Evolutionary conservation across 2,888 invertebrate genomes (phyloP).

Genomic region (Callyntrura guangdongensis): DNA sequence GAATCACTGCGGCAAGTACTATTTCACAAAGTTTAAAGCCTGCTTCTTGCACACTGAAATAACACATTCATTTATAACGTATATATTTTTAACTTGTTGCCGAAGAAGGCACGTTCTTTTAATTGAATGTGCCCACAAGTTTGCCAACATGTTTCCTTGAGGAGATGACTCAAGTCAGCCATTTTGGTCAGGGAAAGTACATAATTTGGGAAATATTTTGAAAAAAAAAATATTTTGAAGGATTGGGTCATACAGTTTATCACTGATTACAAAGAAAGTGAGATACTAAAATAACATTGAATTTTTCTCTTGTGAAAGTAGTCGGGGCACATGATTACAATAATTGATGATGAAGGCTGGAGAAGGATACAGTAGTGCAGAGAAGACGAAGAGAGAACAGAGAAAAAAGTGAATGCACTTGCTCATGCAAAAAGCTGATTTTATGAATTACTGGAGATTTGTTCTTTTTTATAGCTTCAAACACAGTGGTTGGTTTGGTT

Average conservation of each 20-base stretch:
- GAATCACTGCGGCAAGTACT: slow-evolving; percentile 40
- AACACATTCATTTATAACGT: slow-evolving; percentile 31
- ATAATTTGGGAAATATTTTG: not conserved
- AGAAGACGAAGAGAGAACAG: not conserved
- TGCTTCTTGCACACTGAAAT: slow-evolving; percentile 42
- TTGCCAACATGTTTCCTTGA: slow-evolving; percentile 69
- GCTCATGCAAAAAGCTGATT: slow-evolving; percentile 28
- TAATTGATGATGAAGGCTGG: not conserved
- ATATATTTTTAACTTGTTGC: not conserved
- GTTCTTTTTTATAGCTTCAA: not conserved
- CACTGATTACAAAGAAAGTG: not conserved
- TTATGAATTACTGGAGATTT: slow-evolving; percentile 7
- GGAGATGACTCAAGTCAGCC: slow-evolving; percentile 76
- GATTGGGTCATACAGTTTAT: slow-evolving; percentile 49
- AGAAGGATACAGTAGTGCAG: slow-evolving; percentile 2
- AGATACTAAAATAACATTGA: not conserved
- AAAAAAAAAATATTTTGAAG: slow-evolving; percentile 15
- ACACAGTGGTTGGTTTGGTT: not conserved
- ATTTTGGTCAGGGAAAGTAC: slow-evolving; percentile 54
- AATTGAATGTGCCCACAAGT: slow-evolving; percentile 63
- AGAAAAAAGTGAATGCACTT: not conserved
- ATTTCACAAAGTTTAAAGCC: slow-evolving; percentile 57
- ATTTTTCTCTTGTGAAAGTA: slow-evolving; percentile 21
- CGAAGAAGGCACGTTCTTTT: slow-evolving; percentile 27
- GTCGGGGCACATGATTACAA: slow-evolving; percentile 16